Evolutionary conservation across 2,113 vertebrate species (phyloP).

Genomic region (Dolichallabes microphthalmus): DNA sequence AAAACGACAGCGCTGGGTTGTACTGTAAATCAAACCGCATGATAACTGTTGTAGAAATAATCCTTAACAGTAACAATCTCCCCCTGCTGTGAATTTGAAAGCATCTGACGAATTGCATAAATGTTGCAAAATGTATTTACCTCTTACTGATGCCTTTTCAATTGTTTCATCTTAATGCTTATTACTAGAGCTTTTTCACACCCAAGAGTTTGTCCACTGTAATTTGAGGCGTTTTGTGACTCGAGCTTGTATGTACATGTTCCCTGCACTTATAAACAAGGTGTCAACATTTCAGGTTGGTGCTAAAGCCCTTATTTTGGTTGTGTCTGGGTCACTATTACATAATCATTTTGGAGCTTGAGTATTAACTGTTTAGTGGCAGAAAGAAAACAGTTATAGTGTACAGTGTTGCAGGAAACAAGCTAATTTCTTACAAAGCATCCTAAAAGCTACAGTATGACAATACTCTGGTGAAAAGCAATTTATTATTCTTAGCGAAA

Average conservation of each 20-base stretch:
- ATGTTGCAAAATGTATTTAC: not conserved
- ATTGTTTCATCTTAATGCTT: not conserved
- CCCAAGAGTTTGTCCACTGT: constrained; percentile 42
- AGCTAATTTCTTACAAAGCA: not conserved
- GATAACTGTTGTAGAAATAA: constrained; percentile 12
- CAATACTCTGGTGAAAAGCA: not conserved
- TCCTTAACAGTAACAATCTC: not conserved
- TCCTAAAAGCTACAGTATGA: not conserved
- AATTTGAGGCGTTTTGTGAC: constrained; percentile 34
- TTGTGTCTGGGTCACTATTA: constrained; percentile 24
- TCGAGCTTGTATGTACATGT: constrained; percentile 32
- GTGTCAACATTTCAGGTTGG: constrained; percentile 45
- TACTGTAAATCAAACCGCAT: constrained; percentile 21
- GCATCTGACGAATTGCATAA: not conserved
- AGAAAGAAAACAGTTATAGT: not conserved
- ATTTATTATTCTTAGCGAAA: not conserved
- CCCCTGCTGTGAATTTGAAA: not conserved
- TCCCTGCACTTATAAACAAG: constrained; percentile 40
- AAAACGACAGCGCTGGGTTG: not conserved
- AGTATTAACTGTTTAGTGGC: constrained; percentile 2
- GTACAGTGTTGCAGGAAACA: not conserved
- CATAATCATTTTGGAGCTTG: not conserved
- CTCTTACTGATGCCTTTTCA: not conserved
- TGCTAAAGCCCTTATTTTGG: constrained; percentile 35
- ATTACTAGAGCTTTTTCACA: constrained; percentile 27